Evolutionary conservation across 2,797 vertebrate genomes (phyloP).

Genomic region (Enteromius thamalakanensis): DNA sequence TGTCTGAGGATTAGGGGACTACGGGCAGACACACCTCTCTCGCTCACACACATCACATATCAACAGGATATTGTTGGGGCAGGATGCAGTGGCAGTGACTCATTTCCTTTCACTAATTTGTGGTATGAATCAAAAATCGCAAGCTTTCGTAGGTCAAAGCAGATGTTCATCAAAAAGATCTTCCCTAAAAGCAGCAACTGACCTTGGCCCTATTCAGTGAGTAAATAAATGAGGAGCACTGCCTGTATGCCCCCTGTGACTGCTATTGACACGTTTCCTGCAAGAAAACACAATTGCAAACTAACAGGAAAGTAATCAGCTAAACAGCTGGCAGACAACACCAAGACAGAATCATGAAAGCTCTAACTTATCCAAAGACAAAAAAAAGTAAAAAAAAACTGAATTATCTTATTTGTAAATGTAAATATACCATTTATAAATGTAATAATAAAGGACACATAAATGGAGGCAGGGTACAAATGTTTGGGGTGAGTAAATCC

Average conservation of each 20-base stretch:
- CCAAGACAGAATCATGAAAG: not conserved
- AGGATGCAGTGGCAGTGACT: slow-evolving; percentile 61
- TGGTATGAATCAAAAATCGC: slow-evolving; percentile 54
- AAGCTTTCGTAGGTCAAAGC: slow-evolving; percentile 36
- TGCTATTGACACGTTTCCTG: slow-evolving; percentile 9
- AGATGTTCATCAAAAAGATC: slow-evolving; percentile 30
- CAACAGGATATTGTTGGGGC: slow-evolving; percentile 58
- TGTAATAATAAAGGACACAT: not conserved
- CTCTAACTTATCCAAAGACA: not conserved
- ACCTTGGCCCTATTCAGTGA: slow-evolving; percentile 23
- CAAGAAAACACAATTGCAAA: slow-evolving; percentile 17
- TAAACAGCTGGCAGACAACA: not conserved
- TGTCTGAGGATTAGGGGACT: not conserved
- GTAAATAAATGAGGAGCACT: slow-evolving; percentile 10
- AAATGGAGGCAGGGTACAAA: not conserved
- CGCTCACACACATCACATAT: slow-evolving; percentile 1
- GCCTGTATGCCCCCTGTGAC: not conserved
- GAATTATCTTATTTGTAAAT: not conserved
- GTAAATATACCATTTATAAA: not conserved
- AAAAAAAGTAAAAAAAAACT: not conserved
- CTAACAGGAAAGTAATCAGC: slow-evolving; percentile 30
- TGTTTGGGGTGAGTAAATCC: not conserved
- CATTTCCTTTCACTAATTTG: slow-evolving; percentile 58
- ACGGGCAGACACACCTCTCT: slow-evolving; percentile 18
- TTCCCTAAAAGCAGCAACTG: slow-evolving; percentile 5